Evolutionary conservation across 2,888 invertebrate genomes (phyloP).

Genomic region (Homarus gammarus): DNA sequence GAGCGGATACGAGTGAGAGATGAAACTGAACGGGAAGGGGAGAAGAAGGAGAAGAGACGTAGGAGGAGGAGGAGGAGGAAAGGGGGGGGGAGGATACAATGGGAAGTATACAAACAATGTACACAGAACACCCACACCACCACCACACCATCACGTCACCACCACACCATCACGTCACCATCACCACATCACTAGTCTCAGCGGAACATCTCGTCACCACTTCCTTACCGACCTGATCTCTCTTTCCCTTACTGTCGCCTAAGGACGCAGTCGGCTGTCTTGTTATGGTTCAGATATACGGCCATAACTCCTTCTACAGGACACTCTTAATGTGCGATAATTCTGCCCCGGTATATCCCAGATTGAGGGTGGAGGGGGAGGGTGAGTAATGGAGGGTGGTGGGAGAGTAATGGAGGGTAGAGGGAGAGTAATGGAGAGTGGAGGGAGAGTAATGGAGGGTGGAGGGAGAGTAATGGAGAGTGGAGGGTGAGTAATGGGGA

Average conservation of each 20-base stretch:
- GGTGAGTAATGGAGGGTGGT: neutral
- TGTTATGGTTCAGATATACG: neutral
- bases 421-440: neutral
- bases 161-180: neutral
- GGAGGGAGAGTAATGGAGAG: neutral
- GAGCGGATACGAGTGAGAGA: no score
- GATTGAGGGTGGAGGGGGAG: neutral
- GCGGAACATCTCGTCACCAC: no score
- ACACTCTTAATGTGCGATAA: neutral
- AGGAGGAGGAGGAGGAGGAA: no score
- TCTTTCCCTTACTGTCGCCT: no score
- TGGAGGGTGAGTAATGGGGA: no score
- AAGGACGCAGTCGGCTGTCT: neutral
- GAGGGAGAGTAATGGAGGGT: neutral
- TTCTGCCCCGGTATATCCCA: neutral
- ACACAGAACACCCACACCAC: no score
- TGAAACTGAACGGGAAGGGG: no score
- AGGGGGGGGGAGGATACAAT: no score
- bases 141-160: slow-evolving; percentile 9
- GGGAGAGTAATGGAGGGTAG: no score
- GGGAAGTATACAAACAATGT: no score
- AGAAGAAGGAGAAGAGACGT: no score
- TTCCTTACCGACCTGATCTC: no score
- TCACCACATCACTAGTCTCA: neutral
- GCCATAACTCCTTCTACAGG: neutral